phyloP scores from a whole-genome alignment of 2,888 invertebrate genomes.

The Hedya salicella region DNA sequence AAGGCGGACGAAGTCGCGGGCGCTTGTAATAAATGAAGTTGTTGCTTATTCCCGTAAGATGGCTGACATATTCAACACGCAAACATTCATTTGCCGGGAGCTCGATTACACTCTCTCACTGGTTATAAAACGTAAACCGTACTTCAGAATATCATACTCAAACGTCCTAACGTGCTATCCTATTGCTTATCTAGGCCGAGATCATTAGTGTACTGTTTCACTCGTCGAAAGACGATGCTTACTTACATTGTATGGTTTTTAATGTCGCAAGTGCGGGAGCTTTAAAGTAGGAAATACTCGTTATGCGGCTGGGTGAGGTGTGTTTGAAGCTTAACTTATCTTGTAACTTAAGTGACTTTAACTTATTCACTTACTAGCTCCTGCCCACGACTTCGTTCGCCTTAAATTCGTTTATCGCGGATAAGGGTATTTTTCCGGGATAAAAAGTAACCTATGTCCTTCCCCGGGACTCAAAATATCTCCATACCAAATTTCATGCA shows the following conservation, averaged over 20 bases:
- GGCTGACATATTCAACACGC: background rate
- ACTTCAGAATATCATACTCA: conserved; percentile 8
- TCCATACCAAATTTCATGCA: too few species aligned
- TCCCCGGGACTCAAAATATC: too few species aligned
- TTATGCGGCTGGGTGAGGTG: background rate
- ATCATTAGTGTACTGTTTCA: conserved; percentile 58
- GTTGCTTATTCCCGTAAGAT: too few species aligned
- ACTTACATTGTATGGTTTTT: conserved; percentile 20
- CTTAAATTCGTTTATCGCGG: too few species aligned
- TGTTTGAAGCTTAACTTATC: conserved; percentile 1
- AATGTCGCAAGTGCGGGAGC: conserved; percentile 5
- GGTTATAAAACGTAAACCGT: conserved; percentile 5
- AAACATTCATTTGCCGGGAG: background rate
- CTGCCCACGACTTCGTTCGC: too few species aligned
- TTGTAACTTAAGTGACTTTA: background rate
- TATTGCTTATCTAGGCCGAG: conserved; percentile 52
- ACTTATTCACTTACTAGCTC: background rate
- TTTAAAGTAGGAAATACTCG: conserved; percentile 2
- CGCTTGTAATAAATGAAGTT: background rate
- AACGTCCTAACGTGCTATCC: conserved; percentile 45
- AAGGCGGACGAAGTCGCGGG: too few species aligned
- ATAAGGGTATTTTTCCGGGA: too few species aligned
- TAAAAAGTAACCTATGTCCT: too few species aligned
- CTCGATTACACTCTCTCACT: conserved; percentile 16
- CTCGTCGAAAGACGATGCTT: conserved; percentile 48